These are phyloP conservation scores for Lochmaea capreae DNA, from an alignment of 2,888 invertebrate species.

Conservation along the genomic window DNA sequence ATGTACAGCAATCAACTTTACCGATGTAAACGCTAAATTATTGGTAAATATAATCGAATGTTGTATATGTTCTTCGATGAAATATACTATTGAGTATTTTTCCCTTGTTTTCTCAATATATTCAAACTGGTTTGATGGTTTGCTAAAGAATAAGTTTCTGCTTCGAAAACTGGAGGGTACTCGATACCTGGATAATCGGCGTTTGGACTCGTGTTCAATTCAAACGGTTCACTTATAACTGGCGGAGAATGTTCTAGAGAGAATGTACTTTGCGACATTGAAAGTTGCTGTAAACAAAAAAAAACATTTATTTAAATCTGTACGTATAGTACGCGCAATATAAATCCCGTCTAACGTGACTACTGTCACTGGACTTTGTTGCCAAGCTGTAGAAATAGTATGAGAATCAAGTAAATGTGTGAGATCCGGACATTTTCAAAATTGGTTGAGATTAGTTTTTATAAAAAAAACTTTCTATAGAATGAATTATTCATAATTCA, in stretches of 20 bases:
- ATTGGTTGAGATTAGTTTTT: too few species aligned
- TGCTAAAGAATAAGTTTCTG: slow-evolving; percentile 83
- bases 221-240: slow-evolving; percentile 42
- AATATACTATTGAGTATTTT: slow-evolving; percentile 38
- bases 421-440: too few species aligned
- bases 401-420: too few species aligned
- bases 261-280: slow-evolving; percentile 49
- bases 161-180: slow-evolving; percentile 88
- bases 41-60: background rate
- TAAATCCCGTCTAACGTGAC: too few species aligned
- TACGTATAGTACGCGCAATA: too few species aligned
- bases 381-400: too few species aligned
- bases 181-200: slow-evolving; percentile 84
- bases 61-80: too few species aligned
- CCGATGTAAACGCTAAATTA: background rate
- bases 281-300: slow-evolving; percentile 49
- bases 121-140: slow-evolving; percentile 66
- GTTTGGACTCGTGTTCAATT: slow-evolving; percentile 52
- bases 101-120: slow-evolving; percentile 59
- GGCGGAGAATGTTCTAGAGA: slow-evolving; percentile 55
- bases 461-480: too few species aligned
- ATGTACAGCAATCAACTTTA: background rate
- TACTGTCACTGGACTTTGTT: too few species aligned
- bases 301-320: background rate
- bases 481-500: too few species aligned